Evolutionary conservation across 2,888 invertebrate genomes (phyloP).

Genomic region (Amphimallon solstitiale): DNA sequence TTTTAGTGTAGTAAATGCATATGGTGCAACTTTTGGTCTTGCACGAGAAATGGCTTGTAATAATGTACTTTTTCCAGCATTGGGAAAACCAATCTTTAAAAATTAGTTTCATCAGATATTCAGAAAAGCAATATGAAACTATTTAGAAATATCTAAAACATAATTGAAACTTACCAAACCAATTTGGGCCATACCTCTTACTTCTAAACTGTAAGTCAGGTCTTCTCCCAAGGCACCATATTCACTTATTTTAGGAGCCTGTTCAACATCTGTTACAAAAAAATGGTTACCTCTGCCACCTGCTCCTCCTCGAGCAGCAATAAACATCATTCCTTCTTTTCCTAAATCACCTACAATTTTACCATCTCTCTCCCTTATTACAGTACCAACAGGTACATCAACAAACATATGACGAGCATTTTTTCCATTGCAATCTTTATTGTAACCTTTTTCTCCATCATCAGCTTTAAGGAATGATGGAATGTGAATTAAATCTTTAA

Average conservation of each 20-base stretch:
- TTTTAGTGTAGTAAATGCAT: conserved; percentile 91
- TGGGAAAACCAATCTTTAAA: conserved; percentile 82
- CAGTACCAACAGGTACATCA: conserved; percentile 85
- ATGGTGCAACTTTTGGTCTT: conserved; percentile 88
- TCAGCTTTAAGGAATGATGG: conserved; percentile 70
- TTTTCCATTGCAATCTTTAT: conserved; percentile 84
- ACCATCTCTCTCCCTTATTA: conserved; percentile 70
- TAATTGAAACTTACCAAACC: conserved; percentile 85
- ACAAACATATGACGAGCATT: conserved; percentile 77
- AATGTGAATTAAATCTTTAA: conserved; percentile 78
- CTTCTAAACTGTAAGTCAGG: conserved; percentile 77
- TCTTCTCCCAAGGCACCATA: conserved; percentile 87
- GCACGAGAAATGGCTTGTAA: conserved; percentile 87
- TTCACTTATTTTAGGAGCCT: conserved; percentile 88
- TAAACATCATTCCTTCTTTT: conserved; percentile 78
- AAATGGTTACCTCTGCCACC: conserved; percentile 96
- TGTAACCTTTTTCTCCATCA: conserved; percentile 77
- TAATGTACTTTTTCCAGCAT: conserved; percentile 94
- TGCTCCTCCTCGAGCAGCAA: conserved; percentile 94
- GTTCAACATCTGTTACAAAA: conserved; percentile 82
- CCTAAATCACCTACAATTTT: conserved; percentile 75
- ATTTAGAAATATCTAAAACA: no score
- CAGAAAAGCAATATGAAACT: no score
- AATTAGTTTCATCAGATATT: no score
- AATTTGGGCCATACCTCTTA: conserved; percentile 93